Conservation (phyloP, 2,113 vertebrate genomes). For the Sinosuthora webbiana region DNA sequence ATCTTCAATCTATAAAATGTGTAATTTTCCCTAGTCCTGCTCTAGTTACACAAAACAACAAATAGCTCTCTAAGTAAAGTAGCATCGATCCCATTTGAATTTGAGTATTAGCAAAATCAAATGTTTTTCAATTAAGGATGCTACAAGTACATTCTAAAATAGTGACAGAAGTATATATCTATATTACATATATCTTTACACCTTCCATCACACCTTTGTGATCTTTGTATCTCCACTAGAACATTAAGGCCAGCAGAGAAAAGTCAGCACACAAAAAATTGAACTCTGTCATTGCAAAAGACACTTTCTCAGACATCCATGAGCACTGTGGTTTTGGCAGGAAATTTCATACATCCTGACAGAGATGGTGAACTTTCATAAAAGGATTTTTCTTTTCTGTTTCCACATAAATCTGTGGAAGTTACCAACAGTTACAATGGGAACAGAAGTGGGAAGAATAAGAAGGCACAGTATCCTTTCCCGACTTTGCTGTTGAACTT, state of each 20-base stretch:
- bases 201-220: conserved; percentile 13
- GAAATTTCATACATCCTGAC: neutral
- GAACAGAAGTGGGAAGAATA: neutral
- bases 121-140: neutral
- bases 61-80: neutral
- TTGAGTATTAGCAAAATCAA: neutral
- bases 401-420: neutral
- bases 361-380: neutral
- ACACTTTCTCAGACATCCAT: neutral
- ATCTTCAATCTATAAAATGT: neutral
- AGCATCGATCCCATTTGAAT: neutral
- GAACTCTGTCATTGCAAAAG: neutral
- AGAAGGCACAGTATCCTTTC: neutral
- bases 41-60: neutral
- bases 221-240: conserved; percentile 13
- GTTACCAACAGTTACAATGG: neutral
- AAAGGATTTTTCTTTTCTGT: neutral
- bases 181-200: conserved; percentile 39
- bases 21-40: neutral
- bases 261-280: neutral
- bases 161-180: conserved; percentile 19
- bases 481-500: neutral
- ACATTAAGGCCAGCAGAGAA: neutral
- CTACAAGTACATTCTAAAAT: conserved; percentile 34
- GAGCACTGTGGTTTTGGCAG: neutral